Evolutionary conservation across 2,113 vertebrate genomes (phyloP), one percentile per base, ranked within the genome.

Genomic region (Beaufortia kweichowensis): DNA sequence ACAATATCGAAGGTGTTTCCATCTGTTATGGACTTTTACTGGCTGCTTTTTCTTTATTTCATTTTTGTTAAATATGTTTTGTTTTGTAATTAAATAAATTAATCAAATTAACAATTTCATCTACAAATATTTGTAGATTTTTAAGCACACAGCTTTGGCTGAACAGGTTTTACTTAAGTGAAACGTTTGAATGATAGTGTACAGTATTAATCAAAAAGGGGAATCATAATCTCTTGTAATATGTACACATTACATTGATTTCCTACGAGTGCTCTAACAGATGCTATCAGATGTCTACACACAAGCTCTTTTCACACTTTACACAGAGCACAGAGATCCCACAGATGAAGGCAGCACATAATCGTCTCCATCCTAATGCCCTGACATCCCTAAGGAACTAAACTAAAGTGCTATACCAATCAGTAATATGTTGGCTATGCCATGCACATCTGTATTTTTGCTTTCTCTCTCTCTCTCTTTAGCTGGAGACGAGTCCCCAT

Each of bases 401-500:
- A 50, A 33, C 67, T 55, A 19, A 70, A 70, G 50, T 70, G 46
- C 68, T 73, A 83, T 79, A 50, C 33, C 48, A 61, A 6, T 79
- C 28, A 77, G 17, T 81, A 61, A 73, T 76, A 19, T 35, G n/a
- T 3, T 46, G 73, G 26, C 78, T 75, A 29, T 76, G 61, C 64
- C 57, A 50, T 68, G 56, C 35, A 6, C 33, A 41, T 24, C 63
- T 31, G 24, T 66, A 10, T 72, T 29, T 53, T 21, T 62, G 21
- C 6, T 53, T 8, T 53, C 48, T 53, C 48, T 33, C 15, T 75
- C 50, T 17, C 79, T 57, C n/a, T 15, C 31, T 83, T 35, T 89
- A 98, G 96, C 88, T 98, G 92, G 95, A 96, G 79, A 94, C 94
- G 21, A 92, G 93, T 74, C 96, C 96, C 81, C 96, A 98, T 76